Evolutionary conservation across 30 jellyfish, hydroid and myxozoan species (phyloP), one percentile per base, ranked within the genome.

Genomic region (Aurelia aurita complex sp. Pacific): DNA sequence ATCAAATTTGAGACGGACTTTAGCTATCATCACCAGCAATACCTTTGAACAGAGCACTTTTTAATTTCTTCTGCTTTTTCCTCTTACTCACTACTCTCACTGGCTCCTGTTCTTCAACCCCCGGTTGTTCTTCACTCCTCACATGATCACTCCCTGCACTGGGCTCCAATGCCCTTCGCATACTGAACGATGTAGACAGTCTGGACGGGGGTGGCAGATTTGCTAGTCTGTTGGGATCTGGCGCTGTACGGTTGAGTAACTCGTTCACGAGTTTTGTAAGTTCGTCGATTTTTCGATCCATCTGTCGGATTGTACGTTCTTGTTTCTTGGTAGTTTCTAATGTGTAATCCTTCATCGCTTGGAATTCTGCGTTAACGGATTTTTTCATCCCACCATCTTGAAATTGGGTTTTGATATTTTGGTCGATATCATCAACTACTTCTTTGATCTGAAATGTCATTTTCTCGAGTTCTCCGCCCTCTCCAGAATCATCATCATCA

Each of bases 391-490:
- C 89, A 12, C 96, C 96, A 18, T 76, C 96, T 81, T 65, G 63
- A 17, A 86, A 86, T 19, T 70, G 85, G 12, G 23, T 72, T n/a
- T 88, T 95, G 73, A 94, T 50, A 32, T 83, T 74, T 17, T 80
- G 87, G 32, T 89, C 94, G 5, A 94, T 94, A 16, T 84, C 98
- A 79, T 94, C 98, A 74, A 94, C 98, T 5, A 89, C 96, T 23
- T 94, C 97, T 66, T 94, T 94, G 53, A 94, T 94, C 76, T 94
- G 98, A 16, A 94, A 64, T 14, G 98, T 94, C 96, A 94, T 85
- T 67, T 94, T 94, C 82, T 94, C 97, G 1, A 94, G 84, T 65
- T 88, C 97, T 3, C 97, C 98, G 18, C 90, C 79, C 60, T 94
- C 97, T 7, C 64, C 85, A 54, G 88, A 32, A 69, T 88, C 98